Percentiles rank a stretch among this genome's conserved stretches.
Evolutionary conservation across 2,113 vertebrate species (phyloP).

Genomic region (Montifringilla adamsi): DNA sequence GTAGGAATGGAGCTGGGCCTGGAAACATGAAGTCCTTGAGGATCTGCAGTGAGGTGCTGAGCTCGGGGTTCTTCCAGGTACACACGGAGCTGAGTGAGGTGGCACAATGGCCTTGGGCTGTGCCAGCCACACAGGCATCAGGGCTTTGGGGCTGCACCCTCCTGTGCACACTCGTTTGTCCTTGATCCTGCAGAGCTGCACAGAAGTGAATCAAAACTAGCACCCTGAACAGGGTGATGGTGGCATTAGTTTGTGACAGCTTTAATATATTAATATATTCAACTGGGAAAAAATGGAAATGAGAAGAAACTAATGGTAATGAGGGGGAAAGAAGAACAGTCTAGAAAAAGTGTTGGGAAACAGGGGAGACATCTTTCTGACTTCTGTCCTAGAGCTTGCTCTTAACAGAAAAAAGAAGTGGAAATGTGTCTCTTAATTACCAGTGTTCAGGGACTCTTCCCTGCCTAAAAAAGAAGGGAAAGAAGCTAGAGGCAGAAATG

Average conservation of each 20-base stretch:
- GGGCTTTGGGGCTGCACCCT: neutral
- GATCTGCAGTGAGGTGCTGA: neutral
- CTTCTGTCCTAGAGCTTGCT: neutral
- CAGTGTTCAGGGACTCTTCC: neutral
- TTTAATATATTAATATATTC: neutral
- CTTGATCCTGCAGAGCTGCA: neutral
- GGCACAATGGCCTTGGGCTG: accelerated
- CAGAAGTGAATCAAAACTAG: neutral
- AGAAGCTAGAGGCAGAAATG: neutral
- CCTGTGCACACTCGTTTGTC: neutral
- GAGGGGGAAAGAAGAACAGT: neutral
- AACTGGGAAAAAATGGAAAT: neutral
- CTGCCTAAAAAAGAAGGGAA: neutral
- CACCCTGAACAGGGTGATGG: neutral
- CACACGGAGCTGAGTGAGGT: accelerated
- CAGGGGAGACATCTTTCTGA: neutral
- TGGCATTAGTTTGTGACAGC: neutral
- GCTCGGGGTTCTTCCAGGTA: accelerated
- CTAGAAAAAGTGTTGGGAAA: neutral
- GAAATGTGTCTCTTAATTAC: neutral
- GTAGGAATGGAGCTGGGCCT: neutral
- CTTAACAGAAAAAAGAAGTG: neutral
- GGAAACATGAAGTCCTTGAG: neutral
- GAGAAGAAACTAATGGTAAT: neutral
- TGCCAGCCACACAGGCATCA: neutral